phyloP scores from a whole-genome alignment of 1,140 invertebrate genomes.

The Bombus picipes region DNA sequence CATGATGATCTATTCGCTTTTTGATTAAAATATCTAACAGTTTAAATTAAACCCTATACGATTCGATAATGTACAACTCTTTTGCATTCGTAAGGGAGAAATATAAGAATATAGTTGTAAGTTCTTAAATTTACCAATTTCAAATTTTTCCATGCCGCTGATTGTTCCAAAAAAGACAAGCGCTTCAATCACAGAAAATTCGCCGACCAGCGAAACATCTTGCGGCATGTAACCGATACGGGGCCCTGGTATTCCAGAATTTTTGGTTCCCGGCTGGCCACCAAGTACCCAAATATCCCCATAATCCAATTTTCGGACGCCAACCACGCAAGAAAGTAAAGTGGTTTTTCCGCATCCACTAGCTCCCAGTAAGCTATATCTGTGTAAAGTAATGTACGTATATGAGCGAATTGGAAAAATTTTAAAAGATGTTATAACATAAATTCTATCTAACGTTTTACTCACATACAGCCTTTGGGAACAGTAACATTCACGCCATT shows the following conservation, averaged over 20 bases:
- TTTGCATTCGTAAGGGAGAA: neutral
- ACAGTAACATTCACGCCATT: constrained; percentile 86
- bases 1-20: too few relatives aligned
- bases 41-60: too few relatives aligned
- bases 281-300: constrained; percentile 92
- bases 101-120: neutral
- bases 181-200: constrained; percentile 93
- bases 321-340: constrained; percentile 92
- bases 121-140: constrained; percentile 82
- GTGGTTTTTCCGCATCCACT: constrained; percentile 95
- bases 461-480: constrained; percentile 86
- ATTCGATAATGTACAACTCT: too few relatives aligned
- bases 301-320: constrained; percentile 87
- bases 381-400: constrained; percentile 70
- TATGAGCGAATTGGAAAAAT: neutral
- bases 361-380: constrained; percentile 93
- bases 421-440: neutral
- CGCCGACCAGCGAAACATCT: constrained; percentile 93
- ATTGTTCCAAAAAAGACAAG: constrained; percentile 95
- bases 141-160: constrained; percentile 88
- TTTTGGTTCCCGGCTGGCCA: constrained; percentile 87
- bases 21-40: too few relatives aligned
- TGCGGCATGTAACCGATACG: constrained; percentile 94
- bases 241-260: constrained; percentile 90
- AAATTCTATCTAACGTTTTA: constrained; percentile 41